Evolutionary conservation across 2,113 vertebrate genomes (phyloP).

Genomic region (Prietella phreatophila): DNA sequence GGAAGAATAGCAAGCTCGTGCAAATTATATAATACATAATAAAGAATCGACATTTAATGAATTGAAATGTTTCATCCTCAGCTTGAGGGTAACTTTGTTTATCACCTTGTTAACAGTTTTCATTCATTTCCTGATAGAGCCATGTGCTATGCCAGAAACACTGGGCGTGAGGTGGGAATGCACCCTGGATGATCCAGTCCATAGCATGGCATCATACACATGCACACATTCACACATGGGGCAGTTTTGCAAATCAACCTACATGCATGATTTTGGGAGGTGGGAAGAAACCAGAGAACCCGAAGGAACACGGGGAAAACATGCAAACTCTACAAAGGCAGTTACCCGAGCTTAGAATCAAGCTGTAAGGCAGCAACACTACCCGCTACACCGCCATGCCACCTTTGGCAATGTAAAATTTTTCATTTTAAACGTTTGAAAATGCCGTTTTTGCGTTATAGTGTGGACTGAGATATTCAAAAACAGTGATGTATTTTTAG

Average conservation of each 20-base stretch:
- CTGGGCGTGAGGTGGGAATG: not conserved
- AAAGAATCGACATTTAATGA: not conserved
- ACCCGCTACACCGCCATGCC: not conserved
- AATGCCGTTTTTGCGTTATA: too few species aligned
- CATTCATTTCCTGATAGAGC: not conserved
- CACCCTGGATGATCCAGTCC: not conserved
- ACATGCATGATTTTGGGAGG: not conserved
- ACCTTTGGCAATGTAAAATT: not conserved
- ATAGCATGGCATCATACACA: not conserved
- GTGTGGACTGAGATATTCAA: too few species aligned
- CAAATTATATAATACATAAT: not conserved
- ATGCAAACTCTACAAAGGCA: not conserved
- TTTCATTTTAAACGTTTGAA: not conserved
- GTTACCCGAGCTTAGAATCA: not conserved
- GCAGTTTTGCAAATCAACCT: not conserved
- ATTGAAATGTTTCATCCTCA: not conserved
- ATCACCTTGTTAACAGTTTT: not conserved
- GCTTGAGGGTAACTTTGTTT: not conserved
- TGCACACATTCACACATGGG: not conserved
- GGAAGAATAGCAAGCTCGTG: not conserved
- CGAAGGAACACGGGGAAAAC: not conserved
- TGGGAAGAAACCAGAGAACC: not conserved
- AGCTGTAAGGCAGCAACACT: not conserved
- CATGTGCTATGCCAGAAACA: not conserved
- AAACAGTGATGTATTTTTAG: too few species aligned